A percentile compares a stretch with the other conserved stretches of the same genome.
phyloP scores from a whole-genome alignment of 1,140 invertebrate genomes.

The Tenebrio molitor region DNA sequence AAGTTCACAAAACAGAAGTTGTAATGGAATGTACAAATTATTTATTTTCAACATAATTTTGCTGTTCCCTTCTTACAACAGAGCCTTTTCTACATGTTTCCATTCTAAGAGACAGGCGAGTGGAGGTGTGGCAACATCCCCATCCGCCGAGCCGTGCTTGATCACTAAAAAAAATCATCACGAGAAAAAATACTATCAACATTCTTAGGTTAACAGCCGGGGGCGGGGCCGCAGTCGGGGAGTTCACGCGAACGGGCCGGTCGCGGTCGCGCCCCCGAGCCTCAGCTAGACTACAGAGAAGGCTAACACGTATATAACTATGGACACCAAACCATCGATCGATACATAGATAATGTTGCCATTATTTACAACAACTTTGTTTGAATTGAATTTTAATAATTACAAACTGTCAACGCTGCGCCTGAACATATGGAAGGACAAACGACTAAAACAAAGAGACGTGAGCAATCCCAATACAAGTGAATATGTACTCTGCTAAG shows the following conservation, averaged over 20 bases:
- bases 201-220: slow-evolving; percentile 55
- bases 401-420: slow-evolving; percentile 20
- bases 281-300: slow-evolving; percentile 56
- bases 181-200: slow-evolving; percentile 56
- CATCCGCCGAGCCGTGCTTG: slow-evolving; percentile 28
- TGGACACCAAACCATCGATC: slow-evolving; percentile 60
- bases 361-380: slow-evolving; percentile 59
- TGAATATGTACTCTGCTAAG: slow-evolving; percentile 12
- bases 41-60: slow-evolving; percentile 63
- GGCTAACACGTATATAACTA: slow-evolving; percentile 59
- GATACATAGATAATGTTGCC: slow-evolving; percentile 58
- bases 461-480: slow-evolving; percentile 28
- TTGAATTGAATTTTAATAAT: slow-evolving; percentile 39
- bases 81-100: slow-evolving; percentile 54
- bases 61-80: slow-evolving; percentile 61
- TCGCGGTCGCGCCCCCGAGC: slow-evolving; percentile 35
- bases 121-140: neutral
- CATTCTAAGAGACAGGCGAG: slow-evolving; percentile 13
- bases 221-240: slow-evolving; percentile 43
- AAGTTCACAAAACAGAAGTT: slow-evolving; percentile 62
- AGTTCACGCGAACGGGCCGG: neutral
- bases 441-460: slow-evolving; percentile 11
- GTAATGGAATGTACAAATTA: slow-evolving; percentile 64
- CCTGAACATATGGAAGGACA: slow-evolving; percentile 34
- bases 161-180: slow-evolving; percentile 6